phyloP scores from a whole-genome alignment of 2,113 vertebrate genomes.

The Nesoenas mayeri region DNA sequence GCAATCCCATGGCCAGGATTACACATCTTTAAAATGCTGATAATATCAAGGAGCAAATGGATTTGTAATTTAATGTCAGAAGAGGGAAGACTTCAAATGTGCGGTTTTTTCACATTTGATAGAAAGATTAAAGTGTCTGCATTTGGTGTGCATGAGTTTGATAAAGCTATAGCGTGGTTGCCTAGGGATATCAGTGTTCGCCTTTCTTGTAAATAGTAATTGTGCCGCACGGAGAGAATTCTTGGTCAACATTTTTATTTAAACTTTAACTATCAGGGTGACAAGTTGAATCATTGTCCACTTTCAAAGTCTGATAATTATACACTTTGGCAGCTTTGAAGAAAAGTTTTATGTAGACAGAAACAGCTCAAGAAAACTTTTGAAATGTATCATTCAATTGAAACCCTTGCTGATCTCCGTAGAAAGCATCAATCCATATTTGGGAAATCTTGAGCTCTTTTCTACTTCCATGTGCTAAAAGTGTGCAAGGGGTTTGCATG shows the following conservation, averaged over 20 bases:
- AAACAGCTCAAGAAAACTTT: conserved; percentile 18
- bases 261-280: conserved; percentile 28
- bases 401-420: neutral
- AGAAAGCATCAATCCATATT: neutral
- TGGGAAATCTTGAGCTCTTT: neutral
- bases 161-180: neutral
- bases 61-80: conserved; percentile 40
- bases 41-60: conserved; percentile 59
- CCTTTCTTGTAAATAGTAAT: neutral
- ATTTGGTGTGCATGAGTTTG: neutral
- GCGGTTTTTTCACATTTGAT: neutral
- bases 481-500: neutral
- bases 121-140: conserved; percentile 36
- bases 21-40: conserved; percentile 27
- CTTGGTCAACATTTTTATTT: conserved; percentile 19
- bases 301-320: conserved; percentile 32
- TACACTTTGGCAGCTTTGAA: conserved; percentile 29
- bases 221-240: neutral
- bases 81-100: neutral
- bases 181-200: neutral
- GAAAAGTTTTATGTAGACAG: conserved; percentile 50
- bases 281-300: neutral
- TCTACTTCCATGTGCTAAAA: neutral
- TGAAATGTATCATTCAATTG: neutral
- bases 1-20: conserved; percentile 40